Conservation (phyloP, 1,140 invertebrate genomes). For the Eufriesea mexicana region DNA sequence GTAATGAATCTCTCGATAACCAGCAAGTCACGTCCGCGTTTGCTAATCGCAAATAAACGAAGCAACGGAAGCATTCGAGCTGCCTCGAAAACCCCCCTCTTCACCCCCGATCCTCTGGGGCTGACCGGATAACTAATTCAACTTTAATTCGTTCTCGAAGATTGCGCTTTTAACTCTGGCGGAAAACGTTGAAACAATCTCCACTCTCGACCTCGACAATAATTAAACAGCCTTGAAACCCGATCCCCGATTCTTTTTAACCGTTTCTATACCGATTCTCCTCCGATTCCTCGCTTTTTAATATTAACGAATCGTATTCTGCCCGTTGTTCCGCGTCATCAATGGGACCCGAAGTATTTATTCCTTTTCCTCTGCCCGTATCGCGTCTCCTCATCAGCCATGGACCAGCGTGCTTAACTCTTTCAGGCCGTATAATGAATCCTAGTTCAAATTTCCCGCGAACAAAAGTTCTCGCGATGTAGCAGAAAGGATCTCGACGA, state of each 20-base stretch:
- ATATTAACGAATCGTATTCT: slow-evolving; percentile 30
- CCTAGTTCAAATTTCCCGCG: background rate
- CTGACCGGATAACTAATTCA: slow-evolving; percentile 23
- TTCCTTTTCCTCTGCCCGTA: background rate
- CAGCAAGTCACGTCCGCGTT: background rate
- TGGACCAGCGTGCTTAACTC: slow-evolving; percentile 28
- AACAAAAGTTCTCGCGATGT: background rate
- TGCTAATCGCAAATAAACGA: slow-evolving; percentile 37
- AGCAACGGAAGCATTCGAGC: background rate
- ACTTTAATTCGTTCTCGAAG: slow-evolving; percentile 39
- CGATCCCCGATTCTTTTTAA: background rate
- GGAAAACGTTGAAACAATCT: slow-evolving; percentile 4
- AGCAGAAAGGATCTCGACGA: background rate
- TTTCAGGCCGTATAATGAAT: background rate
- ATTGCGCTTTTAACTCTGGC: slow-evolving; percentile 18
- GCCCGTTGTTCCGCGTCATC: background rate
- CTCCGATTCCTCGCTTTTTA: background rate
- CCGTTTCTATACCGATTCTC: background rate
- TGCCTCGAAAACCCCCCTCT: slow-evolving; percentile 1
- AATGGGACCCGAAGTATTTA: background rate
- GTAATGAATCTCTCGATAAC: slow-evolving; percentile 39
- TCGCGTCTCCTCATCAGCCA: background rate
- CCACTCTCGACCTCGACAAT: background rate
- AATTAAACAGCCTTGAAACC: slow-evolving; percentile 16
- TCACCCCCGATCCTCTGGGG: background rate